These are phyloP conservation scores for Montipora capitata DNA, from an alignment of 92 coral and sea anemone species.

Conservation along the genomic window DNA sequence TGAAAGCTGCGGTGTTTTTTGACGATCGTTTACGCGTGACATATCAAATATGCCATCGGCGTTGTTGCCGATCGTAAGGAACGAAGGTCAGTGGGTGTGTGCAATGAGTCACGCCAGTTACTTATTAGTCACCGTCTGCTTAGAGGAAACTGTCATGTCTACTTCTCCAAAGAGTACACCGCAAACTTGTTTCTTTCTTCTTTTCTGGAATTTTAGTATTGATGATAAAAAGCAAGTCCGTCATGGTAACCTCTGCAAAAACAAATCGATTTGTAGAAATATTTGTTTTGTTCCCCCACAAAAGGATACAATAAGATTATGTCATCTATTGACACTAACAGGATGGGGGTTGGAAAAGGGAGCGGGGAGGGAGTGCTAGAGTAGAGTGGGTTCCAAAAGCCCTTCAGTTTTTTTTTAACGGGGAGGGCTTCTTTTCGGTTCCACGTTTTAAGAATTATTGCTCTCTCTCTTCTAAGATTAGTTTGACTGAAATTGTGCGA, in stretches of 20 bases:
- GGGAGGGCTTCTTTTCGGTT: background rate
- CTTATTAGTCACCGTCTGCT: background rate
- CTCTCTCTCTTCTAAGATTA: background rate
- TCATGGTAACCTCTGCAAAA: background rate
- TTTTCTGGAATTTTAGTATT: background rate
- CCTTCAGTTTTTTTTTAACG: background rate
- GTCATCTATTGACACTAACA: background rate
- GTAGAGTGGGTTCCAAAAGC: conserved; percentile 8
- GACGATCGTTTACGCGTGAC: conserved; percentile 30
- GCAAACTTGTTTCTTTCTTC: background rate
- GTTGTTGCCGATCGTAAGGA: background rate
- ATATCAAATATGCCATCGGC: conserved; percentile 28
- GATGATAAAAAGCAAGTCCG: background rate
- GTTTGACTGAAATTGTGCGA: background rate
- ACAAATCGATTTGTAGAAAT: background rate
- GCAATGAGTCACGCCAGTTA: conserved; percentile 30
- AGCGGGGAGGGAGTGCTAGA: conserved; percentile 13
- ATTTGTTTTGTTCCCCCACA: background rate
- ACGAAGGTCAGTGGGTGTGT: conserved; percentile 22
- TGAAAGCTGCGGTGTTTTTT: conserved; percentile 43
- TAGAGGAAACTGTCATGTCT: background rate
- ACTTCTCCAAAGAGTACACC: background rate
- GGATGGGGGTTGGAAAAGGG: conserved; percentile 27
- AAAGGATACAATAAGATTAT: background rate
- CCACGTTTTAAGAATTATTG: background rate